Evolutionary conservation across 2,888 invertebrate genomes (phyloP), one percentile per base, ranked within the genome.

Genomic region (Steinernema carpocapsae): DNA sequence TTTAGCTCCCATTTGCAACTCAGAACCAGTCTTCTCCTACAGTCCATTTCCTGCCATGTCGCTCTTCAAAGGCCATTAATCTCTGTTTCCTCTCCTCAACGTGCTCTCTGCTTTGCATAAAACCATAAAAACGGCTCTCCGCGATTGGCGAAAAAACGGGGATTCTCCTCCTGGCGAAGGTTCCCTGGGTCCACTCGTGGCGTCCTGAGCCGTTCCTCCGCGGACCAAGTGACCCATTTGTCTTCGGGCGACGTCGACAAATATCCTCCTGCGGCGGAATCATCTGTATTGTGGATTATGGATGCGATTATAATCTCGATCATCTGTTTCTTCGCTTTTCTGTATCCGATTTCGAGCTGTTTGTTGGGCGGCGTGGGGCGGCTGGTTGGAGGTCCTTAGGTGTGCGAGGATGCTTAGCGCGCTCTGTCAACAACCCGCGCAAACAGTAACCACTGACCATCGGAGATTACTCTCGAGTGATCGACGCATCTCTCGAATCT

Each of bases 391-490:
- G 56, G 56, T 17, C 56, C 56, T 56, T 56, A 56, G 56, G 56
- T 22, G 56, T 26, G 56, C 26, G 24, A 26, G n/a, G 56, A 51
- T 24, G 56, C 56, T 56, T 56, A 56, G 56, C 56, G 56, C 56
- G 22, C 56, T 56, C 24, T 56, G 56, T 56, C 56, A 56, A 56
- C 56, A 56, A 6, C 24, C 56, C 24, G 24, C 24, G 56, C 56
- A 56, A 56, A 56, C 56, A 56, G 26, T 56, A 3, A 26, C 56
- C 56, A 56, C 56, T 56, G 56, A 56, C 56, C 56, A 56, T 56
- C 56, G 56, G 24, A 56, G 56, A 56, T 56, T 56, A 56, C 22
- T 56, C 56, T 56, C 56, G 56, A 56, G 56, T 56, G 56, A 56
- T 56, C 56, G 56, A 24, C 56, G 56, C 56, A n/a, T 26, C 56